Base-by-base conservation (phyloP, 2,888 invertebrate genomes). In the Augochlorella aurata region DNA sequence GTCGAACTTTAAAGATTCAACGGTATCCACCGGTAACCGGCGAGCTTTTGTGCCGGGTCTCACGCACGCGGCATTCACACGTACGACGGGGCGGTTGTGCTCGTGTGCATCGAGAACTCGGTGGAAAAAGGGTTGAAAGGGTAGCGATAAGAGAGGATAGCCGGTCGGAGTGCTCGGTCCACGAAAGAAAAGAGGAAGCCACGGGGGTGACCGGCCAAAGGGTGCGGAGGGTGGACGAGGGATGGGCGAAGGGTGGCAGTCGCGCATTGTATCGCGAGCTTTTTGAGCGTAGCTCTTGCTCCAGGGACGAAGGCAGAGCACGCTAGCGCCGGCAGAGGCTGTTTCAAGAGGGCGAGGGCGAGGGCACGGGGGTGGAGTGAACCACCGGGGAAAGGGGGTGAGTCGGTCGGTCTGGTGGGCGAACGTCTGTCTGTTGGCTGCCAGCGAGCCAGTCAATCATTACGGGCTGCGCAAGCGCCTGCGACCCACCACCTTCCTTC, bases 361-460 rank as follows among this genome's bases (percentile, higher is more conserved):
- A 44, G 44, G 76, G 80, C 38, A 75, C 79, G 84, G 83, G 86
- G 83, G 73, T 71, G 79, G 82, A 70, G 76, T 78, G 82, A 74
- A 80, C 71, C 58, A n/a, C n/a, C 50, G 45, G 74, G 63, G 50
- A 68, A 69, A 84, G 88, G 87, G 88, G 90, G 89, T 87, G 90
- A 87, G 89, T 84, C 89, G 90, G 92, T 89, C 87, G 90, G 88
- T 89, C 88, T 91, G 91, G 92, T 89, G 90, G 92, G 92, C 90
- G 92, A 93, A 92, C 91, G 93, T 93, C 93, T 93, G 93, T 93
- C 93, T 93, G 93, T 93, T 93, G 93, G 93, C 93, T 93, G 93
- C 93, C 93, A 93, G 93, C 92, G 93, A 93, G 92, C 93, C 93
- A 93, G 93, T 93, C 93, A 93, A 93, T 93, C 93, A 93, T 93